Conservation (phyloP, 2,888 invertebrate species). For the Polydrusus pterygomalis region DNA sequence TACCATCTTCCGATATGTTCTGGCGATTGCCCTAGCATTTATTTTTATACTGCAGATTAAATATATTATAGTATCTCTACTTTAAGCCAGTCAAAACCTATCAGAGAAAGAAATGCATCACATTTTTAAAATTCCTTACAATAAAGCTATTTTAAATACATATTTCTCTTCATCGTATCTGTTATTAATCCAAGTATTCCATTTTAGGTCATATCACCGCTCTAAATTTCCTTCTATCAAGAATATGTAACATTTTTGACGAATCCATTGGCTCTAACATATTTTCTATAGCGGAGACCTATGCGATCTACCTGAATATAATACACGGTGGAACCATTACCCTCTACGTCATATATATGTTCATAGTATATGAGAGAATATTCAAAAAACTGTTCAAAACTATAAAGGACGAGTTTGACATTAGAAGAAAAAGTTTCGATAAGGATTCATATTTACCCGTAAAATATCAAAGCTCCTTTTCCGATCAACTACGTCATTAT, state of each 20-base stretch:
- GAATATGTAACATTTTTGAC: neutral
- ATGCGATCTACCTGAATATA: conserved; percentile 5
- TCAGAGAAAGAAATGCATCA: too few relatives aligned
- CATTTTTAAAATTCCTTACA: too few relatives aligned
- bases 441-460: too few relatives aligned
- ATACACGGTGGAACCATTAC: neutral
- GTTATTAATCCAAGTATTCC: neutral
- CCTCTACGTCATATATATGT: neutral
- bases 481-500: conserved; percentile 26
- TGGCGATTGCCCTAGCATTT: too few relatives aligned
- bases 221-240: neutral
- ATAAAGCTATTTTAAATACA: too few relatives aligned
- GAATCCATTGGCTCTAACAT: neutral
- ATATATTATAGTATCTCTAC: too few relatives aligned
- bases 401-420: conserved; percentile 24
- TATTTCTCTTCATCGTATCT: too few relatives aligned
- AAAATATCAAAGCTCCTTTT: conserved; percentile 12
- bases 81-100: too few relatives aligned
- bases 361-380: conserved; percentile 17
- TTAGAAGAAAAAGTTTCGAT: conserved; percentile 4
- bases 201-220: conserved; percentile 13
- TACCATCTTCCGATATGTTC: too few relatives aligned
- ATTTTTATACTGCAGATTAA: too few relatives aligned
- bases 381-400: conserved; percentile 14
- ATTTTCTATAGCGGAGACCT: neutral